Conservation (phyloP, 1,140 invertebrate genomes). For the Reticulitermes speratus region DNA sequence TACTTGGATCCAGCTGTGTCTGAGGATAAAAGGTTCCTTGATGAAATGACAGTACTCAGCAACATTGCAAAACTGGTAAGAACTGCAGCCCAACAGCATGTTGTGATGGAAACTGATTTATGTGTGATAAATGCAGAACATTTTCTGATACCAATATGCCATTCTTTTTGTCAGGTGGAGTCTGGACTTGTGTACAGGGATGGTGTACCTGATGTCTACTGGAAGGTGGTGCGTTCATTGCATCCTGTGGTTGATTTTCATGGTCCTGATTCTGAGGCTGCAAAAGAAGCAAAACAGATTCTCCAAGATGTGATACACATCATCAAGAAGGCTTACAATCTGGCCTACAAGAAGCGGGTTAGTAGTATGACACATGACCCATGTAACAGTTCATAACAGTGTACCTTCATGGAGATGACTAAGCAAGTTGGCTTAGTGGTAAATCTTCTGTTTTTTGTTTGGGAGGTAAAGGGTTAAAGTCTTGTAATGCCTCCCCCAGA, state of each 20-base stretch:
- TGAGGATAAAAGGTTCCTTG: slow-evolving; percentile 34
- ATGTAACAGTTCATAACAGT: too few relatives aligned
- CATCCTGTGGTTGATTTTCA: slow-evolving; percentile 63
- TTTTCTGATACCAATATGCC: too few relatives aligned
- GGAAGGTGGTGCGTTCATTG: slow-evolving; percentile 62
- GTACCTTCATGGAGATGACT: too few relatives aligned
- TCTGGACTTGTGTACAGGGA: slow-evolving; percentile 42
- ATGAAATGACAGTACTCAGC: slow-evolving; percentile 32
- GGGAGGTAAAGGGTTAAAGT: too few relatives aligned
- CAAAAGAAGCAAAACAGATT: slow-evolving; percentile 65
- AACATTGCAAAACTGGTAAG: slow-evolving; percentile 34
- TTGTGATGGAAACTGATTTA: too few relatives aligned
- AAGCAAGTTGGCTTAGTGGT: too few relatives aligned
- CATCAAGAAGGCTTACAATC: slow-evolving; percentile 59
- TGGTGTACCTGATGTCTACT: slow-evolving; percentile 63
- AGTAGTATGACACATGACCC: slow-evolving; percentile 16
- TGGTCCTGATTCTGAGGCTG: slow-evolving; percentile 63
- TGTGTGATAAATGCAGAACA: too few relatives aligned
- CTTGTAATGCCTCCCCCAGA: too few relatives aligned
- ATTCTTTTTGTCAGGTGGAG: slow-evolving; percentile 5
- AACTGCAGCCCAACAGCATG: background rate
- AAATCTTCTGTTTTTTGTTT: too few relatives aligned
- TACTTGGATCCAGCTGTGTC: slow-evolving; percentile 23
- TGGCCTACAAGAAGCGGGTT: slow-evolving; percentile 66
- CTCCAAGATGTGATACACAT: slow-evolving; percentile 57